Conservation (phyloP, 2,113 vertebrate genomes). For the Oreocharis arfaki region DNA sequence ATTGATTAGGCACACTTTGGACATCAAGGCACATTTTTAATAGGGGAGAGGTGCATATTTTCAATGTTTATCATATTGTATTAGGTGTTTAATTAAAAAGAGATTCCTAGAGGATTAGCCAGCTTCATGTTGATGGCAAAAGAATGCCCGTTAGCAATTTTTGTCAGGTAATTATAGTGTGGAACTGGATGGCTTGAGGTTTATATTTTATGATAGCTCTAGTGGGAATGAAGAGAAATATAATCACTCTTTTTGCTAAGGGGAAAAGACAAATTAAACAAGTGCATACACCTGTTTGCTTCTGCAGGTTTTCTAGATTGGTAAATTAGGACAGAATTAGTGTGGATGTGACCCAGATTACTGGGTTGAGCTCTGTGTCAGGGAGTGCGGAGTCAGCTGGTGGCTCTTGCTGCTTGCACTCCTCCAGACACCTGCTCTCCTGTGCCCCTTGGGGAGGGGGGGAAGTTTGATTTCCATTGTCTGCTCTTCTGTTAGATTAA, state of each 20-base stretch:
- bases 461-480: neutral
- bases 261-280: neutral
- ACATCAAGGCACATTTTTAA: slow-evolving; percentile 23
- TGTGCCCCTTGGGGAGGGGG: fast-evolving
- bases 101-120: slow-evolving; percentile 45
- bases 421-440: neutral
- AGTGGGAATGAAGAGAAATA: slow-evolving; percentile 27
- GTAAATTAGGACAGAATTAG: neutral
- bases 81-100: slow-evolving; percentile 70
- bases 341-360: neutral
- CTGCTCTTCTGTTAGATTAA: neutral
- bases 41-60: neutral
- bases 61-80: slow-evolving; percentile 22
- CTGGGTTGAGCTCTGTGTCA: neutral
- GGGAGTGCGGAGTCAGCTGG: fast-evolving
- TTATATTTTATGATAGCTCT: slow-evolving; percentile 43
- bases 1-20: slow-evolving; percentile 40
- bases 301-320: neutral
- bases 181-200: slow-evolving; percentile 7
- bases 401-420: neutral
- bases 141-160: slow-evolving; percentile 44
- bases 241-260: neutral
- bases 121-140: slow-evolving; percentile 30
- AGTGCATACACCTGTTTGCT: neutral
- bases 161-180: slow-evolving; percentile 64